phyloP scores from a whole-genome alignment of 2,113 vertebrate species.

The Beaufortia kweichowensis region DNA sequence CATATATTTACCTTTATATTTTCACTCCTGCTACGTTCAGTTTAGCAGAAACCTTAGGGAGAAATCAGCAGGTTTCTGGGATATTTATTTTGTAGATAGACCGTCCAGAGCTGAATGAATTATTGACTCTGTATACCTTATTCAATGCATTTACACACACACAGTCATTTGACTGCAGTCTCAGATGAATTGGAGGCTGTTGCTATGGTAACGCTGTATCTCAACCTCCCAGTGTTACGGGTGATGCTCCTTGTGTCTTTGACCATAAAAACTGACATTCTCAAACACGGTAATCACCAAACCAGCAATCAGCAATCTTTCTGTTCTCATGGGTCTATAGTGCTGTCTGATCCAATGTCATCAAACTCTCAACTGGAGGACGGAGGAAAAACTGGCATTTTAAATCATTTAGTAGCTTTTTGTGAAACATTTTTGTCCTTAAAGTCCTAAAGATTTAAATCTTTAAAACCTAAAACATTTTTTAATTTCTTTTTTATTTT shows the following conservation, averaged over 20 bases:
- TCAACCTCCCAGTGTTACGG: conserved; percentile 1
- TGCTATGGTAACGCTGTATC: conserved; percentile 56
- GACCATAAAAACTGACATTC: conserved; percentile 11
- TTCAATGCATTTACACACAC: conserved; percentile 4
- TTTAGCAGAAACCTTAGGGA: not conserved
- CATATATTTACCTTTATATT: not conserved
- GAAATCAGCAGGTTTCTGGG: not conserved
- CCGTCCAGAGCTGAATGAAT: conserved; percentile 17
- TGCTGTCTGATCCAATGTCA: not conserved
- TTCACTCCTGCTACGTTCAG: not conserved
- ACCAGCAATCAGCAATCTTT: conserved; percentile 22
- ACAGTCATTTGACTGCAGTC: conserved; percentile 7
- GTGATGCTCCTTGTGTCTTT: conserved; percentile 3
- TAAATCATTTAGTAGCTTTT: not conserved
- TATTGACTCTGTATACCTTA: conserved; percentile 32
- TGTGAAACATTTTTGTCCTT: too few species aligned
- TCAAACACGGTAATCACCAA: conserved; percentile 12
- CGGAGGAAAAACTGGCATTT: not conserved
- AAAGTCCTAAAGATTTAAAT: too few species aligned
- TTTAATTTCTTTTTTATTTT: too few species aligned
- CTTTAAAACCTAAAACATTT: too few species aligned
- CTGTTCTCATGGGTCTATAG: not conserved
- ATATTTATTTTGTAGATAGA: not conserved
- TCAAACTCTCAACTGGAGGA: not conserved
- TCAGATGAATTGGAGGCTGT: conserved; percentile 45